Base-by-base conservation (phyloP, 1,140 invertebrate species). In the Sinonovacula constricta region DNA sequence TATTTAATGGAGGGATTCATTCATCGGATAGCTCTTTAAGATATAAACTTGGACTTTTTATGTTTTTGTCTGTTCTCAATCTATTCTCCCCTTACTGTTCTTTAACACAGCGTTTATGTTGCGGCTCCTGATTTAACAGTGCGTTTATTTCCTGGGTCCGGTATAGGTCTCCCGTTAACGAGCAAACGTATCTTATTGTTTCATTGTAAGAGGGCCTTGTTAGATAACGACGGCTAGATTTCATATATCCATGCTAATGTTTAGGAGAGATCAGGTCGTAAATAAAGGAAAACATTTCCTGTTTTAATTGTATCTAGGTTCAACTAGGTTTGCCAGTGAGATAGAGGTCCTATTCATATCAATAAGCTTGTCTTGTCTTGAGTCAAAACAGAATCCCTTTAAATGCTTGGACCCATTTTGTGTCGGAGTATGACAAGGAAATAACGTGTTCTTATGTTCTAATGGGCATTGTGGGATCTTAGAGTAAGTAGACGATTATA, bases 281-380 rank as follows among this genome's bases (percentile, higher is more conserved):
- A 63, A 76, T 76, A 62, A 66, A 18, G 14, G 18, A n/a, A 34
- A 76, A 67, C 63, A 67, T 76, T 76, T 76, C 72, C 72, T 66
- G 70, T 51, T 53, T 24, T 3, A 18, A 12, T 4, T 62, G 30
- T 34, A 33, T 22, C n/a, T n/a, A n/a, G n/a, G n/a, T n/a, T n/a
- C n/a, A n/a, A n/a, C n/a, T n/a, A n/a, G n/a, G n/a, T n/a, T n/a
- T n/a, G n/a, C n/a, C n/a, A n/a, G n/a, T n/a, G n/a, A n/a, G n/a
- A n/a, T n/a, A n/a, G n/a, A n/a, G n/a, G n/a, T n/a, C n/a, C n/a
- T n/a, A n/a, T n/a, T n/a, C n/a, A n/a, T n/a, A n/a, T n/a, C n/a
- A n/a, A n/a, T n/a, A n/a, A n/a, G n/a, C n/a, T n/a, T n/a, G n/a
- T n/a, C n/a, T n/a, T n/a, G n/a, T n/a, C n/a, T n/a, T n/a, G n/a